Percentiles rank a stretch among this genome's conserved stretches.
Conservation (phyloP, 2,888 invertebrate species). For the Leptopilina drosophilae region DNA sequence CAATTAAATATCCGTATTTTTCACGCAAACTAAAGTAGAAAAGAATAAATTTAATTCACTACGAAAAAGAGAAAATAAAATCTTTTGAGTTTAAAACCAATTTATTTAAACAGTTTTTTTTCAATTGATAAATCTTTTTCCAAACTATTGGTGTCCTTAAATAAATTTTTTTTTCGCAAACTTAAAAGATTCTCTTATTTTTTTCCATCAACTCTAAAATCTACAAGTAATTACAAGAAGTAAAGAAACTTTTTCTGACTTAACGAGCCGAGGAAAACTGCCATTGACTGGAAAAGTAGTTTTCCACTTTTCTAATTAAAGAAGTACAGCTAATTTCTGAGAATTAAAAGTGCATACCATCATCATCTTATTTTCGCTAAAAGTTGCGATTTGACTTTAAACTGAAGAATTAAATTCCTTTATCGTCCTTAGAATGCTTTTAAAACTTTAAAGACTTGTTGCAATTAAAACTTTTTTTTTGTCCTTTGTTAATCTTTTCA, state of each 20-base stretch:
- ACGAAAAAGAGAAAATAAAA: too few species aligned
- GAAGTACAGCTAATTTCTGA: conserved; percentile 20
- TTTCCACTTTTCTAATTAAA: conserved; percentile 31
- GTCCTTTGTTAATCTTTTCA: background rate
- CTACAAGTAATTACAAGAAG: background rate
- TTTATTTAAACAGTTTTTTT: too few species aligned
- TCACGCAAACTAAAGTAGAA: too few species aligned
- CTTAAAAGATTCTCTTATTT: background rate
- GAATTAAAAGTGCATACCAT: conserved; percentile 29
- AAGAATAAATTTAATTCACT: too few species aligned
- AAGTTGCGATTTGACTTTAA: conserved; percentile 12
- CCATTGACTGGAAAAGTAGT: conserved; percentile 21
- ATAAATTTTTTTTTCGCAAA: background rate
- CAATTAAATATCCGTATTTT: too few species aligned
- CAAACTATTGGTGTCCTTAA: too few species aligned
- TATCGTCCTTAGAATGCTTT: background rate
- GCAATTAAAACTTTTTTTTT: conserved; percentile 12
- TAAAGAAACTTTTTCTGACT: conserved; percentile 8
- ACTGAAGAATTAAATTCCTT: conserved; percentile 29
- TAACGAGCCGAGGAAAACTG: background rate
- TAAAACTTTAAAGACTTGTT: conserved; percentile 4
- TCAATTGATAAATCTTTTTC: too few species aligned
- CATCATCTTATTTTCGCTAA: conserved; percentile 22
- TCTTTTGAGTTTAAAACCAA: too few species aligned
- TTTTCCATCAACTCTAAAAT: background rate